phyloP scores from a whole-genome alignment of 1,140 invertebrate genomes.

The Calliphora vicina region DNA sequence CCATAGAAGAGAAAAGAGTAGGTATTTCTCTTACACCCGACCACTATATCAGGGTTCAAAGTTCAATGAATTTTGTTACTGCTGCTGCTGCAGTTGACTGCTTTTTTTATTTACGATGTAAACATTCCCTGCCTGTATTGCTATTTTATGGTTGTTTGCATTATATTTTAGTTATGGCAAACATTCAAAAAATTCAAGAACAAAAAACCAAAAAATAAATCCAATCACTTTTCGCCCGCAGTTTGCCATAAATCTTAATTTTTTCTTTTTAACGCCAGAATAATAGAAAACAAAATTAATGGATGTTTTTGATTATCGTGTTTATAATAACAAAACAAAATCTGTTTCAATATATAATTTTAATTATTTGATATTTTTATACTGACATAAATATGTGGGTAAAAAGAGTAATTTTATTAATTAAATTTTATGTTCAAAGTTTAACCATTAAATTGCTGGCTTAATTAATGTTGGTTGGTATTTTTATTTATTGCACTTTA shows the following conservation, averaged over 20 bases:
- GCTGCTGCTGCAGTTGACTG: neutral
- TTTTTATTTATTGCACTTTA: neutral
- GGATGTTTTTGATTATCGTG: neutral
- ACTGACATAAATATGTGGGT: neutral
- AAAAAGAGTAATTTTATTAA: neutral
- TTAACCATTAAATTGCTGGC: neutral
- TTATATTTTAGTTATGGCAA: too few relatives aligned
- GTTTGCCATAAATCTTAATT: neutral
- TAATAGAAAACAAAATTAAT: neutral
- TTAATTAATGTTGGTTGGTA: neutral
- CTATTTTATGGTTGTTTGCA: too few relatives aligned
- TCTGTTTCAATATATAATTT: neutral
- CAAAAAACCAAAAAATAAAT: neutral
- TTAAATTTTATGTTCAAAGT: neutral
- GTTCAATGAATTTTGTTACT: neutral
- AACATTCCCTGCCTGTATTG: too few relatives aligned
- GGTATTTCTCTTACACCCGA: too few relatives aligned
- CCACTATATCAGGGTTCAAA: neutral
- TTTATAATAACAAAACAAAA: neutral
- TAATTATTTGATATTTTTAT: neutral
- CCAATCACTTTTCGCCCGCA: neutral
- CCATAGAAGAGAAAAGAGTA: too few relatives aligned
- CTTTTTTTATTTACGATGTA: neutral
- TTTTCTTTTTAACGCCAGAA: neutral
- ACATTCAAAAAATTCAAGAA: too few relatives aligned